Base-by-base conservation (phyloP, 2,888 invertebrate species). In the Lepidochrysops patricia region DNA sequence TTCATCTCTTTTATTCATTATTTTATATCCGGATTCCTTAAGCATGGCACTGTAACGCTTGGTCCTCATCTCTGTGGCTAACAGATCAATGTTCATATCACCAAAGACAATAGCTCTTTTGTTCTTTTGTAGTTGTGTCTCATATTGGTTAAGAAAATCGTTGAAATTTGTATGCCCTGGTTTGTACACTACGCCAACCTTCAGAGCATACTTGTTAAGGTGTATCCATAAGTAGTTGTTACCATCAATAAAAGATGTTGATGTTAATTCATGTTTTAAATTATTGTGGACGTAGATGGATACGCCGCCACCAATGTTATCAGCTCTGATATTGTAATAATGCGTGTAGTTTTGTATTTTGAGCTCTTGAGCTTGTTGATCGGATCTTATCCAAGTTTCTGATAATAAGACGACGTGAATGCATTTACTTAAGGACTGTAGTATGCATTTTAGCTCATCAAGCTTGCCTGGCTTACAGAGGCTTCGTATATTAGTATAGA, bases 361-460 rank as follows among this genome's bases (percentile, higher is more conserved):
- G 13, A 61, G 1, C 9, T 61, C 7, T 3, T 37, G 26, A 2
- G 61, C 59, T 23, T 57, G 27, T 12, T 35, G 4, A 57, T 61
- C 57, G 2, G 12, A 37, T 37, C 2, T 62, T 27, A 60, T 50
- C 62, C 62, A 62, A 12, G 60, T 62, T 19, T 60, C 60, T 1
- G 58, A 56, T 23, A 66, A 48, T 43, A 64, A 54, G 7, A 65
- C 37, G 3, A 67, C 1, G 57, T 65, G 64, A 19, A 57, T 60
- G 23, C 59, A 62, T 6, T 6, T 57, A 23, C 37, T 27, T 13
- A 65, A 57, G 4, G 64, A 37, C 26, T 56, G 35, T 19, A 66
- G n/a, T 48, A 66, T 63, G 32, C 64, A 65, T 35, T 65, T 57
- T n/a, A 66, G 58, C 60, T 66, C 65, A 19, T 65, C 64, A n/a